phyloP scores from a whole-genome alignment of 2,797 vertebrate genomes.

The Pipistrellus pygmaeus region DNA sequence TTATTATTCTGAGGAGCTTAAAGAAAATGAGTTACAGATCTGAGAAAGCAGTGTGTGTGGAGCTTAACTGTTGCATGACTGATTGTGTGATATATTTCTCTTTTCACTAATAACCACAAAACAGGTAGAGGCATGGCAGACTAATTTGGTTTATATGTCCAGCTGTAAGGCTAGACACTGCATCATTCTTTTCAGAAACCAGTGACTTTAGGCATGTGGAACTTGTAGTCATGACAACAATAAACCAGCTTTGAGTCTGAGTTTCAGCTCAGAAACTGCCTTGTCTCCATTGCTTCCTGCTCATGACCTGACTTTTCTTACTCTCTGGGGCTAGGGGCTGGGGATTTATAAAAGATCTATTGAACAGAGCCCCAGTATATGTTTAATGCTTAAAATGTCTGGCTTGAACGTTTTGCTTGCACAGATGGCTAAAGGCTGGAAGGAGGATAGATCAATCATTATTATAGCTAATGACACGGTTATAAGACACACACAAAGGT shows the following conservation, averaged over 20 bases:
- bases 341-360: conserved; percentile 89
- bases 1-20: conserved; percentile 79
- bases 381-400: conserved; percentile 81
- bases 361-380: conserved; percentile 81
- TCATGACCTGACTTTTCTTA: conserved; percentile 81
- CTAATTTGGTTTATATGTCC: conserved; percentile 91
- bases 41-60: conserved; percentile 82
- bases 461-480: conserved; percentile 78
- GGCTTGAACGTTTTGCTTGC: conserved; percentile 77
- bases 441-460: conserved; percentile 79
- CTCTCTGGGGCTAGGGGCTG: conserved; percentile 82
- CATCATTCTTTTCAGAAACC: conserved; percentile 91
- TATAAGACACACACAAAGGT: conserved; percentile 73
- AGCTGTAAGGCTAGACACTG: conserved; percentile 92
- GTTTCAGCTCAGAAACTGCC: conserved; percentile 87
- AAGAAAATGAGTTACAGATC: conserved; percentile 79
- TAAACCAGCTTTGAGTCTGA: conserved; percentile 84
- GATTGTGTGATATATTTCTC: conserved; percentile 88
- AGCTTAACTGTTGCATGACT: conserved; percentile 82
- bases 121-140: conserved; percentile 90
- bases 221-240: conserved; percentile 88
- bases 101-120: conserved; percentile 89
- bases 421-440: conserved; percentile 72
- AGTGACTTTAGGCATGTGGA: conserved; percentile 87
- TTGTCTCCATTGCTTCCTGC: conserved; percentile 90